Conservation (phyloP, 2,888 invertebrate genomes). For the Antheraea assamensis region DNA sequence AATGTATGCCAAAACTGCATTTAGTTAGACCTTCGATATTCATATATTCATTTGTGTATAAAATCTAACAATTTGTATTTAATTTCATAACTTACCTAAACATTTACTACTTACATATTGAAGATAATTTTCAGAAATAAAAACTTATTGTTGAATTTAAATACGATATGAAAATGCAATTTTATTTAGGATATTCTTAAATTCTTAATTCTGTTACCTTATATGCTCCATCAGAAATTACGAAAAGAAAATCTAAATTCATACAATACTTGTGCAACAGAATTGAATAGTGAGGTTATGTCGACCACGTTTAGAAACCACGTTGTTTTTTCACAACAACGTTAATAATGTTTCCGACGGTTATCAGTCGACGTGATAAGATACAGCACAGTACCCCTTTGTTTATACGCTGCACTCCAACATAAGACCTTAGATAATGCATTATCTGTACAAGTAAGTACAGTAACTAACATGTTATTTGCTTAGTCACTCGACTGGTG, state of each 20-base stretch:
- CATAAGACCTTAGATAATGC: conserved; percentile 67
- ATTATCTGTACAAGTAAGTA: conserved; percentile 60
- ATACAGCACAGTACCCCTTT: conserved; percentile 71
- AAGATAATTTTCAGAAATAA: too few relatives aligned
- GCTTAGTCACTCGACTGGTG: conserved; percentile 57
- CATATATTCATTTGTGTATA: not conserved
- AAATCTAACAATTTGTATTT: not conserved
- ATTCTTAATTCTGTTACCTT: not conserved
- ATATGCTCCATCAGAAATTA: conserved; percentile 4
- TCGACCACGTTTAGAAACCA: conserved; percentile 44
- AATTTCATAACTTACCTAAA: not conserved
- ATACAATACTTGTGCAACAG: conserved; percentile 29
- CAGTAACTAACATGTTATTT: conserved; percentile 53
- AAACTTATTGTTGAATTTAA: not conserved
- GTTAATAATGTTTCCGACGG: conserved; percentile 60
- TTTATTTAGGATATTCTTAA: not conserved
- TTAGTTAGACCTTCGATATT: conserved; percentile 58
- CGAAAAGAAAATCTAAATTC: conserved; percentile 23
- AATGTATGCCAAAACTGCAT: conserved; percentile 81
- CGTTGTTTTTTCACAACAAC: conserved; percentile 56
- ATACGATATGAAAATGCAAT: not conserved
- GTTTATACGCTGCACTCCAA: conserved; percentile 69
- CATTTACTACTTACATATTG: not conserved
- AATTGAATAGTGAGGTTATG: conserved; percentile 36
- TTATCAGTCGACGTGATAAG: conserved; percentile 72